Percentiles rank a stretch among this genome's conserved stretches.
These are phyloP conservation scores for Tanytarsus gracilentus DNA, from an alignment of 2,888 invertebrate genomes.

Conservation along the genomic window DNA sequence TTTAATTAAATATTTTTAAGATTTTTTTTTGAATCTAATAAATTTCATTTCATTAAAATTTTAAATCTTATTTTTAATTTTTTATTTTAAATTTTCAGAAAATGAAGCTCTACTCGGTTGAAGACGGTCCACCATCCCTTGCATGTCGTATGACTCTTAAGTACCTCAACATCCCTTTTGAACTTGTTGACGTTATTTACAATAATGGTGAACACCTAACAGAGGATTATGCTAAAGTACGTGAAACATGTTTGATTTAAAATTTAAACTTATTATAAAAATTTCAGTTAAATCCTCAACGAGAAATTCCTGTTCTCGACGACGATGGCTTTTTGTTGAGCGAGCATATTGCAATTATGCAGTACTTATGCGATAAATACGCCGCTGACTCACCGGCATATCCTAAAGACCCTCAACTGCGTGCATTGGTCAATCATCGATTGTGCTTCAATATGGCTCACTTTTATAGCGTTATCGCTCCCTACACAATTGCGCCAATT, in stretches of 20 bases:
- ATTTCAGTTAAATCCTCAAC: constrained; percentile 64
- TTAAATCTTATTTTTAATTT: background rate
- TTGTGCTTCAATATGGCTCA: constrained; percentile 68
- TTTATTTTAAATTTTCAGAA: background rate
- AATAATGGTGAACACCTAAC: constrained; percentile 66
- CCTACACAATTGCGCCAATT: constrained; percentile 62
- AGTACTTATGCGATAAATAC: constrained; percentile 68
- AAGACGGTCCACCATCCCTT: constrained; percentile 69
- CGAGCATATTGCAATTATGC: constrained; percentile 59
- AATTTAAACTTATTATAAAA: background rate
- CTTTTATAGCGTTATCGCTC: constrained; percentile 60
- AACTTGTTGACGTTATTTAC: constrained; percentile 59
- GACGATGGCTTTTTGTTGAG: constrained; percentile 69
- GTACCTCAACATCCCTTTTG: constrained; percentile 54
- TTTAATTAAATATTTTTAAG: too few species aligned
- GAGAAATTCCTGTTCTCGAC: constrained; percentile 67
- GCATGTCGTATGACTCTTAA: constrained; percentile 61
- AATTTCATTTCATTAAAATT: background rate
- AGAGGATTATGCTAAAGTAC: constrained; percentile 57
- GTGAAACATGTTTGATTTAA: constrained; percentile 2
- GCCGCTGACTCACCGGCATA: constrained; percentile 56
- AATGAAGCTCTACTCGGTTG: constrained; percentile 62
- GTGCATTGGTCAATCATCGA: constrained; percentile 70
- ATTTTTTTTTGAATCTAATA: background rate
- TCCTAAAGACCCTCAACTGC: constrained; percentile 57